These are phyloP conservation scores for Aquatica leii DNA, from an alignment of 2,888 invertebrate species.

Conservation along the genomic window DNA sequence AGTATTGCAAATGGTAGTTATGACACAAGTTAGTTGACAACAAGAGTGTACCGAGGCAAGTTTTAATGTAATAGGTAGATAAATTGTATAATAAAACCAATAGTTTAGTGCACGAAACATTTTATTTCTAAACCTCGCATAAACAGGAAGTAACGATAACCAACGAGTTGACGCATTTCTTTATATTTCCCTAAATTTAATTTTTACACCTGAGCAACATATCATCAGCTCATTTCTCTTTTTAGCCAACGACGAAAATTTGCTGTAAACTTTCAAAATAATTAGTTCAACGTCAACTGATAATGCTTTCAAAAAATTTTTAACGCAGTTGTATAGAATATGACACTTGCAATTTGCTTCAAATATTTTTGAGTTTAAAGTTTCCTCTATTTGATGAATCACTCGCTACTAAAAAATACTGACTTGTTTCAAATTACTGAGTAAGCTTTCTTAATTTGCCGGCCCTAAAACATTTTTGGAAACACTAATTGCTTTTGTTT, in stretches of 20 bases:
- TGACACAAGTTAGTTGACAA: too few species aligned
- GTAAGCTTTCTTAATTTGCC: not conserved
- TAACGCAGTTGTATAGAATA: constrained; percentile 9
- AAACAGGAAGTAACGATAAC: constrained; percentile 7
- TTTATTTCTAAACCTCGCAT: too few species aligned
- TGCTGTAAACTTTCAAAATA: constrained; percentile 11
- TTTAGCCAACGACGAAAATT: not conserved
- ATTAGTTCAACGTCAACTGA: constrained; percentile 9
- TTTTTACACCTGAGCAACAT: not conserved
- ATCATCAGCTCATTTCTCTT: not conserved
- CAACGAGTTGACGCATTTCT: constrained; percentile 4
- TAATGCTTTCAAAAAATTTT: constrained; percentile 5
- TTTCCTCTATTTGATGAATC: constrained; percentile 8
- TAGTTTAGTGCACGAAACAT: too few species aligned
- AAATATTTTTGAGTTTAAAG: constrained; percentile 14
- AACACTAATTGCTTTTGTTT: not conserved
- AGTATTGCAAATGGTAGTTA: too few species aligned
- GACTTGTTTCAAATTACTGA: not conserved
- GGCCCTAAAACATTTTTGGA: not conserved
- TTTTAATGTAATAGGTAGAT: too few species aligned
- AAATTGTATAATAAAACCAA: too few species aligned
- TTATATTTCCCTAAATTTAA: constrained; percentile 11
- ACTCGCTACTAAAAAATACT: constrained; percentile 15
- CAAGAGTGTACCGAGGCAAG: too few species aligned
- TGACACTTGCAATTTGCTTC: constrained; percentile 13